phyloP scores from a whole-genome alignment of 2,888 invertebrate genomes.

The Eristalis intricaria region DNA sequence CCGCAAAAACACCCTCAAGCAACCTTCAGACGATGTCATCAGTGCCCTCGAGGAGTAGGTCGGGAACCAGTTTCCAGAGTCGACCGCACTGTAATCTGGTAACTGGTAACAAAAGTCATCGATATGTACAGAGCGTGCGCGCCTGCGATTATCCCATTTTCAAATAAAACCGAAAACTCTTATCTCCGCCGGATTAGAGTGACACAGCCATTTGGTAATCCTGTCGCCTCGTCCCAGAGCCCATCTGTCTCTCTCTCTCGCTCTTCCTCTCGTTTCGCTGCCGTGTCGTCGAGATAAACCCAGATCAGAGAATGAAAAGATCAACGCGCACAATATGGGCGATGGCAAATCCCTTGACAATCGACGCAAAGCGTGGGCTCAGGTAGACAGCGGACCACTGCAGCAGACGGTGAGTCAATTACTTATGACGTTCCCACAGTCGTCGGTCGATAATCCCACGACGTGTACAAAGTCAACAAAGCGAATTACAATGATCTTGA shows the following conservation, averaged over 20 bases:
- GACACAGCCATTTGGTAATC: constrained; percentile 67
- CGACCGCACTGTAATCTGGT: constrained; percentile 25
- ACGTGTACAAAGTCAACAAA: constrained; percentile 54
- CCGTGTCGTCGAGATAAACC: constrained; percentile 30
- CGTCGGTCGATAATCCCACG: constrained; percentile 14
- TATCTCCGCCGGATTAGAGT: constrained; percentile 65
- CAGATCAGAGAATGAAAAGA: constrained; percentile 38
- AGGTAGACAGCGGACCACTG: constrained; percentile 34
- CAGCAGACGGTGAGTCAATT: constrained; percentile 33
- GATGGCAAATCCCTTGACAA: constrained; percentile 66
- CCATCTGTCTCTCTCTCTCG: constrained; percentile 20
- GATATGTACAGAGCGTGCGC: constrained; percentile 42
- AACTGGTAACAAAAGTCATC: constrained; percentile 64
- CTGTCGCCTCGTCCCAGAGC: constrained; percentile 45
- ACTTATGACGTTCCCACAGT: constrained; percentile 45
- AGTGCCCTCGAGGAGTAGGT: constrained; percentile 29
- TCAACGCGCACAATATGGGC: constrained; percentile 37
- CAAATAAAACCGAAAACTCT: constrained; percentile 56
- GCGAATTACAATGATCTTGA: constrained; percentile 66
- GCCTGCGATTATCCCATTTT: constrained; percentile 64
- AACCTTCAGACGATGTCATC: constrained; percentile 17
- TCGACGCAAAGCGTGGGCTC: constrained; percentile 64
- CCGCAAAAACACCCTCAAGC: neutral
- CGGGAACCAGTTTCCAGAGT: constrained; percentile 1
- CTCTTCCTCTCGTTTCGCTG: constrained; percentile 29